Base-by-base conservation (phyloP, 2,888 invertebrate species). In the Neocrepidodera transversa region DNA sequence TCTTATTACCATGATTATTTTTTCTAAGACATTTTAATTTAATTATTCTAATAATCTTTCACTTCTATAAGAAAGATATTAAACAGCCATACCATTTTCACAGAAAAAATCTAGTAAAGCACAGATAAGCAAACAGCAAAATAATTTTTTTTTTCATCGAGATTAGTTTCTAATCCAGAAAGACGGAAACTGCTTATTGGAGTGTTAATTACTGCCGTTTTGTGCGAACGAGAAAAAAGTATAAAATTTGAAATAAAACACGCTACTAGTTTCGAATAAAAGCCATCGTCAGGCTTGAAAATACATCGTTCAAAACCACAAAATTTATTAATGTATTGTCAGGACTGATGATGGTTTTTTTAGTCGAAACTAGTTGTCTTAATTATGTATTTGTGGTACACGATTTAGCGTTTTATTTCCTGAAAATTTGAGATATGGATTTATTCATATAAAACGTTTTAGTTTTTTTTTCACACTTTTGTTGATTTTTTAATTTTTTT, bases 71-170 rank as follows among this genome's bases (percentile, higher is more conserved):
- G 17, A 35, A 42, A 35, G 23, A 53, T 20, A 30, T 53, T n/a
- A 53, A 53, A 20, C 32, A 53, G 35, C 30, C 45, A 30, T 30
- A 45, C 36, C 14, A n/a, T 32, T 18, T 30, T 42, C 26, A 43
- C 30, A 52, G 45, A 54, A 54, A 20, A 54, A 45, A 54, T 54
- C 36, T 54, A 54, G 38, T 53, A 54, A 35, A 54, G 54, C 45
- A 45, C 45, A 47, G 54, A 54, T 35, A 54, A 45, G 45, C 45
- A 32, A 45, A 45, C 35, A 36, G 36, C 45, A 36, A 36, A 54
- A 54, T 45, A 45, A 45, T 3, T 43, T 32, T 40, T 40, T 40
- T 2, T n/a, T n/a, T n/a, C n/a, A n/a, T n/a, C n/a, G 17, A 38
- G 14, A 38, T 38, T 40, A 43, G 18, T 43, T 32, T 36, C 17